These are phyloP conservation scores for Spinus olivaceus DNA, from an alignment of 2,797 vertebrate species.

Conservation along the genomic window DNA sequence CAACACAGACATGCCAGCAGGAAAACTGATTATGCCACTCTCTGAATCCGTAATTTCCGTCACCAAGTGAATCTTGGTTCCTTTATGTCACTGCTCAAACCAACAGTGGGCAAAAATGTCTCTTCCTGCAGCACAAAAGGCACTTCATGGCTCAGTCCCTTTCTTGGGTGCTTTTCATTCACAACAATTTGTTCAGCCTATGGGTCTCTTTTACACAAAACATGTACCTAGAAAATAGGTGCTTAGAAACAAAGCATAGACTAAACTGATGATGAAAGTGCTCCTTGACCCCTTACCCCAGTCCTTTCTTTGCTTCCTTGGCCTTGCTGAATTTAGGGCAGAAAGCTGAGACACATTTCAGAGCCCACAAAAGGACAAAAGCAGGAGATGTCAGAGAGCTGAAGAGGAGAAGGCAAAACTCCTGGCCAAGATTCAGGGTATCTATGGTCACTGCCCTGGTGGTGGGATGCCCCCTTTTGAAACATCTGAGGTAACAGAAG, in stretches of 20 bases:
- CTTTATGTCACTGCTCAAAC: background rate
- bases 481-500: background rate
- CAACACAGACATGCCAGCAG: background rate
- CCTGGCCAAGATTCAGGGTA: background rate
- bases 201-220: background rate
- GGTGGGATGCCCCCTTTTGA: background rate
- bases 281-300: background rate
- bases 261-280: background rate
- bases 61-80: background rate
- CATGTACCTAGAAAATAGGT: background rate
- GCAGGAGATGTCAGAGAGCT: background rate
- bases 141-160: background rate
- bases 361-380: background rate
- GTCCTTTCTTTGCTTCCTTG: background rate
- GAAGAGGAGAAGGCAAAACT: background rate
- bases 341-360: background rate
- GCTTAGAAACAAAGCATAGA: background rate
- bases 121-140: background rate
- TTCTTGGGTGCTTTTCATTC: background rate
- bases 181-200: background rate
- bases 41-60: background rate
- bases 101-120: background rate
- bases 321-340: background rate
- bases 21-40: background rate
- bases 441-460: accelerated